Conservation (phyloP, 2,888 invertebrate genomes). For the Latheticus oryzae region DNA sequence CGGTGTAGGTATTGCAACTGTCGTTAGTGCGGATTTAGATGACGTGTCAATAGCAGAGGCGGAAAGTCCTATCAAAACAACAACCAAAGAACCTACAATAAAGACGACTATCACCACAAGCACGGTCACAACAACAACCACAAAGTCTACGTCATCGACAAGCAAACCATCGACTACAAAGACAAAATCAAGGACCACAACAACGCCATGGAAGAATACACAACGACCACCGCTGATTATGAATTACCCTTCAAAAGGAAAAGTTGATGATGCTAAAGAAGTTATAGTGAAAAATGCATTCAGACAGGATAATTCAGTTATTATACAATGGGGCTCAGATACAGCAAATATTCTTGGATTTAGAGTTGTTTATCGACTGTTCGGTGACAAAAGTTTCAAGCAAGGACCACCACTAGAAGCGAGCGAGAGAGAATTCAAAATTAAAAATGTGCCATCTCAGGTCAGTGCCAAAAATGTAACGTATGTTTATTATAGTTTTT, state of each 20-base stretch:
- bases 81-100: slow-evolving; percentile 57
- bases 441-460: slow-evolving; percentile 91
- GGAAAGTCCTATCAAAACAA: slow-evolving; percentile 48
- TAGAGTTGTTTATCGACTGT: slow-evolving; percentile 87
- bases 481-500: neutral
- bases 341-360: slow-evolving; percentile 90
- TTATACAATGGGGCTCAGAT: slow-evolving; percentile 93
- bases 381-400: slow-evolving; percentile 90
- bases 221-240: slow-evolving; percentile 80
- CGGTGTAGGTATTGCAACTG: slow-evolving; percentile 69
- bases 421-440: slow-evolving; percentile 91
- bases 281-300: slow-evolving; percentile 88
- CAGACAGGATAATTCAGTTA: slow-evolving; percentile 86
- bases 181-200: slow-evolving; percentile 53
- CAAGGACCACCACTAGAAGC: slow-evolving; percentile 91
- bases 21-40: slow-evolving; percentile 68
- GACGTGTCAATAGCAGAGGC: slow-evolving; percentile 60
- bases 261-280: slow-evolving; percentile 75
- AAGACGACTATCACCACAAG: slow-evolving; percentile 50
- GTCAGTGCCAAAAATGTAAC: slow-evolving; percentile 64
- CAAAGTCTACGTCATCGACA: slow-evolving; percentile 56
- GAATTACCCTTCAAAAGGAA: slow-evolving; percentile 74
- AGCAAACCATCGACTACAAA: slow-evolving; percentile 54
- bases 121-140: slow-evolving; percentile 56
- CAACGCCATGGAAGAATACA: slow-evolving; percentile 62